Evolutionary conservation across 2,113 vertebrate genomes (phyloP).

Genomic region (Stigmatopora argus): DNA sequence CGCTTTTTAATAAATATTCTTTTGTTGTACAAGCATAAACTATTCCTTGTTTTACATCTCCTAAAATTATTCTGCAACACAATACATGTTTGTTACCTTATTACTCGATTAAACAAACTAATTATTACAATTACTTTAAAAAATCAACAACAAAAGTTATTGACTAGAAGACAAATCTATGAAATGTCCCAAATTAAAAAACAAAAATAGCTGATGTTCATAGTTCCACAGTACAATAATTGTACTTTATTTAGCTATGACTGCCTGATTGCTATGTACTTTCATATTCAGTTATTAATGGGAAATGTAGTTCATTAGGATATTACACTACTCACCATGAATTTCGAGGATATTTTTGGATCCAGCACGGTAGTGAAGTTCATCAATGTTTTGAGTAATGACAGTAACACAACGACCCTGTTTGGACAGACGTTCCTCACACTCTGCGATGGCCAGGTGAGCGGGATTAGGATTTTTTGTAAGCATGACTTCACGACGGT

Average conservation of each 20-base stretch:
- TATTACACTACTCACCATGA: constrained; percentile 69
- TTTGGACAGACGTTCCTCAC: constrained; percentile 78
- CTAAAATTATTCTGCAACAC: too few species aligned
- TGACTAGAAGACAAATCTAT: too few species aligned
- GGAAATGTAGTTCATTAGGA: background rate
- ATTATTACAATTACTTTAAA: background rate
- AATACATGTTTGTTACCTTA: too few species aligned
- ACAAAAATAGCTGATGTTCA: background rate
- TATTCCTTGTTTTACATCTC: too few species aligned
- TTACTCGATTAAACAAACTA: too few species aligned
- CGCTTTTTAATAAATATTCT: too few species aligned
- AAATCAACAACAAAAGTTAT: too few species aligned
- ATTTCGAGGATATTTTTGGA: constrained; percentile 86
- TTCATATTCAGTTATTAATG: too few species aligned
- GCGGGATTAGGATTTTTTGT: constrained; percentile 83
- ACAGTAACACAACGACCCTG: constrained; percentile 82
- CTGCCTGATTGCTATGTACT: too few species aligned
- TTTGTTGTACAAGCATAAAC: too few species aligned
- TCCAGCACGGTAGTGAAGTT: constrained; percentile 87
- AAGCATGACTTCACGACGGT: constrained; percentile 86
- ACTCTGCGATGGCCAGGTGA: constrained; percentile 83
- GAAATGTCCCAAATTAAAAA: background rate
- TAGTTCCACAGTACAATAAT: too few species aligned
- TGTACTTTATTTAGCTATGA: too few species aligned
- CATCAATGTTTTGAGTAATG: constrained; percentile 94